Conservation (phyloP, 2,888 invertebrate species). For the Drosophila suboccidentalis region DNA sequence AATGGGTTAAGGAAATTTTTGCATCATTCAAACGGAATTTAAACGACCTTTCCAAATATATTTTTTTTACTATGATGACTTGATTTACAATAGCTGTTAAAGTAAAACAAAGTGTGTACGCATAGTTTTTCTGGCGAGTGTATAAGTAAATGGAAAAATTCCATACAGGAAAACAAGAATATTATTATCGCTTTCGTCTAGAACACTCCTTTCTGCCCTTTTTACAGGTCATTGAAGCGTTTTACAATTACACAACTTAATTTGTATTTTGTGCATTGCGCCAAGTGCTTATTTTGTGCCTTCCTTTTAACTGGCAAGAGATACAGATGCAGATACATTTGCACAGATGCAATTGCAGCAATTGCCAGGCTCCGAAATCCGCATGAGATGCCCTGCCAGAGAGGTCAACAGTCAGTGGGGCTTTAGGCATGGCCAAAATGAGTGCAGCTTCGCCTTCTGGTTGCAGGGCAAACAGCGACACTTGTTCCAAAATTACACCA, state of each 20-base stretch:
- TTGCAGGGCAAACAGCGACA: constrained; percentile 48
- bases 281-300: constrained; percentile 9
- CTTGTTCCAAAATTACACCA: constrained; percentile 75
- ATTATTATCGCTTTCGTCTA: too few relatives aligned
- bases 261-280: constrained; percentile 43
- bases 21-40: too few relatives aligned
- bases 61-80: too few relatives aligned
- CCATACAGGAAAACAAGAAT: background rate
- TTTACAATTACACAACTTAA: constrained; percentile 55
- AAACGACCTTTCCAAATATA: too few relatives aligned
- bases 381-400: constrained; percentile 11
- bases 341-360: constrained; percentile 5
- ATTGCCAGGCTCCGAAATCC: background rate
- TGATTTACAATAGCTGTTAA: too few relatives aligned
- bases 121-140: too few relatives aligned
- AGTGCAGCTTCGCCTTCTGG: constrained; percentile 28
- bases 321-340: constrained; percentile 10
- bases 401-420: constrained; percentile 53
- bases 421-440: constrained; percentile 29
- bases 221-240: constrained; percentile 31
- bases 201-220: background rate
- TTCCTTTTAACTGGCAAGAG: background rate
- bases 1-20: too few relatives aligned
- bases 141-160: background rate
- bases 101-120: too few relatives aligned